phyloP scores from a whole-genome alignment of 2,113 vertebrate genomes.

The Cnemophilus loriae region DNA sequence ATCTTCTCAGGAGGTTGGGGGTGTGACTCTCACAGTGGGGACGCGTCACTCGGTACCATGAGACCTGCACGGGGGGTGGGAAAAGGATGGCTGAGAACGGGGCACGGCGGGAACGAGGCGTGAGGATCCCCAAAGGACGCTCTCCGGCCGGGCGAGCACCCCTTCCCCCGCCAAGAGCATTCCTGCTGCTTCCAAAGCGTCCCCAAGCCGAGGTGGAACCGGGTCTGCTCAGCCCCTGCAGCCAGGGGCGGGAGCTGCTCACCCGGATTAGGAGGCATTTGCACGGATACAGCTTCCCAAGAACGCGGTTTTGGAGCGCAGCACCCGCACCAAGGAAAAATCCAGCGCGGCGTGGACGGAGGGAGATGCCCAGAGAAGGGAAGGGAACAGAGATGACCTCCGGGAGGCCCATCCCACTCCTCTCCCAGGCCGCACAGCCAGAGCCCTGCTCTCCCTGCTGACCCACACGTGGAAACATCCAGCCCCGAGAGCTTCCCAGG shows the following conservation, averaged over 20 bases:
- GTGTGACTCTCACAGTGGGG: conserved; percentile 59
- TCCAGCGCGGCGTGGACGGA: accelerated
- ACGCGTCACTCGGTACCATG: conserved; percentile 72
- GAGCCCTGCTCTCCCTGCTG: background rate
- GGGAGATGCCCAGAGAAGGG: background rate
- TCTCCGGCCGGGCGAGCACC: accelerated
- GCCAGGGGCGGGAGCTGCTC: background rate
- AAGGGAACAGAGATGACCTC: background rate
- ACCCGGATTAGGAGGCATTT: background rate
- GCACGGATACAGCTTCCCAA: background rate
- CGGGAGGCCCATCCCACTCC: background rate
- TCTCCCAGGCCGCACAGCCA: background rate
- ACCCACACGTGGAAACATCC: background rate
- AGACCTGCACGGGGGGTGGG: conserved; percentile 25
- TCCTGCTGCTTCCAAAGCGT: background rate
- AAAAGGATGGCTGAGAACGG: accelerated
- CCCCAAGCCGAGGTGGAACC: accelerated
- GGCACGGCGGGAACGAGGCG: accelerated
- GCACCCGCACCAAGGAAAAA: background rate
- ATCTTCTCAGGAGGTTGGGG: conserved; percentile 66
- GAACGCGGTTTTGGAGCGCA: accelerated
- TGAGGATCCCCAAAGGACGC: accelerated
- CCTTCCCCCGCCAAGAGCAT: background rate
- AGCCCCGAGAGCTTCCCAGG: conserved; percentile 9
- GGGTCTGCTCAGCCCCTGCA: background rate